Evolutionary conservation across 2,113 vertebrate genomes (phyloP), one percentile per base, ranked within the genome.

Genomic region (Brachionichthys hirsutus): DNA sequence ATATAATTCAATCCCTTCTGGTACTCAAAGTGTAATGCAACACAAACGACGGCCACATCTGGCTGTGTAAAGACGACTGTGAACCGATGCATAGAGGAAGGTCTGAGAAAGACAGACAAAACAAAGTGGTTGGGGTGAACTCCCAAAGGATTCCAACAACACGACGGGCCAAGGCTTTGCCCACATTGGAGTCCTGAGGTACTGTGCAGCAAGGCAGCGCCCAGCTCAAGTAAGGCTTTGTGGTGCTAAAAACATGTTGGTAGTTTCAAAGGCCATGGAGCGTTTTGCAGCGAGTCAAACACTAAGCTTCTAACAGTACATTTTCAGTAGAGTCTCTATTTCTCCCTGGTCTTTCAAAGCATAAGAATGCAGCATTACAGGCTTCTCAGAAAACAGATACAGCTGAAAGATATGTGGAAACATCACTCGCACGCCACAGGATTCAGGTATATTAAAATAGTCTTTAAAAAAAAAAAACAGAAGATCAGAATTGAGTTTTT

Each of bases 171-270:
- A 55, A 43, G 2, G 61, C 30, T 49, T 12, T 42, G 47, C 75
- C 65, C 36, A 49, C n/a, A 50, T 64, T 49, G 2, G 15, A 14
- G 6, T 63, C 76, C 59, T 2, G 77, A 92, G 91, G 90, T 87
- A 76, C 88, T 64, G 55, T 54, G 69, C 65, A 48, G 88, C 90
- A 76, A 85, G 90, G 81, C 16, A 0, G 11, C 22, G 38, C 55
- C 77, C 81, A 72, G 86, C 90, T 83, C 3, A 0, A 89, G 88
- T 94, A 94, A 94, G 94, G 93, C 94, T 81, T 90, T 1, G 3
- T 65, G 89, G 91, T 91, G 91, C 70, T 71, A 62, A 87, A 10
- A 40, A 76, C 36, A 78, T 14, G 12, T 54, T 24, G 54, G 66
- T 57, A 74, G 14, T 9, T 78, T 71, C 58, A 43, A 82, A 87